Conservation (phyloP, 2,888 invertebrate species). For the Brachyptera risi region DNA sequence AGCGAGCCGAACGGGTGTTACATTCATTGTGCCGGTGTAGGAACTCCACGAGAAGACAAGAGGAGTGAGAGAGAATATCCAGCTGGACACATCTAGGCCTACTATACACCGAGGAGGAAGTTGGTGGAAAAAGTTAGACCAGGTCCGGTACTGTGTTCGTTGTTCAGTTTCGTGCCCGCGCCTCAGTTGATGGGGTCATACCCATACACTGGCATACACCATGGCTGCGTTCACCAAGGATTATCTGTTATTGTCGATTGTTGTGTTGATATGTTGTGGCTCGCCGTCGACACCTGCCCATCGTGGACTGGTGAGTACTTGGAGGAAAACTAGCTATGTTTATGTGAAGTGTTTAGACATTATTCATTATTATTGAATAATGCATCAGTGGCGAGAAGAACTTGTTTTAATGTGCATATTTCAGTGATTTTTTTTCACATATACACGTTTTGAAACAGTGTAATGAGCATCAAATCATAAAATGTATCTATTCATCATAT, state of each 20-base stretch:
- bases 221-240: neutral
- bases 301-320: neutral
- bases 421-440: neutral
- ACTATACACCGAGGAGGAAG: neutral
- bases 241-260: neutral
- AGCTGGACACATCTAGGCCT: neutral
- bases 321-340: too few relatives aligned
- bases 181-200: constrained; percentile 1
- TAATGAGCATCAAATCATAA: too few relatives aligned
- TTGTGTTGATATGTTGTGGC: neutral
- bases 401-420: neutral
- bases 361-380: too few relatives aligned
- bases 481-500: too few relatives aligned
- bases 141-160: neutral
- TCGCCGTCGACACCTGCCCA: neutral
- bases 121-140: constrained; percentile 3
- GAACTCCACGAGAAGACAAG: too few relatives aligned
- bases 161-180: neutral
- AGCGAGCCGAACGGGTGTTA: too few relatives aligned
- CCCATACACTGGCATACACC: too few relatives aligned
- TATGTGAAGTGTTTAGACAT: too few relatives aligned
- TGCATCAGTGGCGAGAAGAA: too few relatives aligned
- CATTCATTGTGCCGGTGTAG: too few relatives aligned
- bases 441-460: too few relatives aligned
- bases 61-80: neutral